Base-by-base conservation (phyloP, 2,113 vertebrate species). In the Athene cunicularia region DNA sequence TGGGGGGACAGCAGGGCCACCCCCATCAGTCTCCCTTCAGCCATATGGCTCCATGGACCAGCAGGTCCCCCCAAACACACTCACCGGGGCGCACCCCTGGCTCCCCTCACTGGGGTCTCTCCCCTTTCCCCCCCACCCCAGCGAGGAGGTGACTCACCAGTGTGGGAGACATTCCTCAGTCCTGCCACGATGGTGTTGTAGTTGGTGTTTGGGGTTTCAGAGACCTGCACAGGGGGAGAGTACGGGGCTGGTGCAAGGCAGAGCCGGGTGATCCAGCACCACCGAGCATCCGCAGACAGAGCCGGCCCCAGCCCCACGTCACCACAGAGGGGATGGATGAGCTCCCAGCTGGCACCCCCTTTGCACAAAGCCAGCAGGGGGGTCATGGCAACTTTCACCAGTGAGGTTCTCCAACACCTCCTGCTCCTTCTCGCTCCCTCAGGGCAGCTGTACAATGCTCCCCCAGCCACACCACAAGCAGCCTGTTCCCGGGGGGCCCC, bases 111-210 rank as follows among this genome's bases (percentile, higher is more conserved):
- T 2, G 2, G 8, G 16, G 2, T 60, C 8, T 47, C 50, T 47
- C 37, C 37, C 12, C 30, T 20, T 82, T 62, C 33, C 3, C 15
- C 12, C 6, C 19, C 33, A 33, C 12, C 13, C 12, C 1, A 0
- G 7, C 0, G 2, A 27, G 33, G 23, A 58, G 43, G 49, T 0
- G 0, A 75, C 98, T 96, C 53, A 99, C 99, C 98, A 59, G 97
- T 97, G 0, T 80, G 95, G n/a, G 98, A 98, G 32, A 99, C 47
- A 1, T 98, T 98, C 63, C 97, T 98, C 70, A 99, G 97, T 39
- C 97, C 98, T 0, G 85, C 95, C 53, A 99, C 97, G 1, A 99
- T 96, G 33, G 97, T 97, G 50, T 97, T 98, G 91, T 99, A 99
- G 96, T 98, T 98, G 56, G 96, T 55, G n/a, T 99, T 99, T 20